Base-by-base conservation (phyloP, 2,797 vertebrate genomes). In the Tokudaia muenninki region DNA sequence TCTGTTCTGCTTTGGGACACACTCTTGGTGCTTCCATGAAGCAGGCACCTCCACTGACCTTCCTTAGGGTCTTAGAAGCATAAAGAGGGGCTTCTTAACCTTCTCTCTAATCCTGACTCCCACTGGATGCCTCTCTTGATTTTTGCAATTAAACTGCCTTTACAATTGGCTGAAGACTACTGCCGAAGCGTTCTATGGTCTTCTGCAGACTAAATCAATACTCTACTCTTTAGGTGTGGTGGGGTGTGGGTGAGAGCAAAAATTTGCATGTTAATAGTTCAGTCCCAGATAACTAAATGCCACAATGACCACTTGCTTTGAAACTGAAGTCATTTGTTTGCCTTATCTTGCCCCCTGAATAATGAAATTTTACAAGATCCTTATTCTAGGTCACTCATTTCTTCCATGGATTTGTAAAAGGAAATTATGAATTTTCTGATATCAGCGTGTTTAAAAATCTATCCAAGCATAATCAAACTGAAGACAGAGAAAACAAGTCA, bases 21-120 rank as follows among this genome's bases (percentile, higher is more conserved):
- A 63, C 65, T 90, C 67, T 87, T 83, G 91, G 90, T 97, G 94
- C 80, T 92, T 96, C 75, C 4, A 13, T 17, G 19, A 91, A 63
- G 72, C 65, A 29, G 50, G 47, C 19, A 26, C 81, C 59, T 50
- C 50, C 19, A 34, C 4, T 77, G 17, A 90, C 75, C 88, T 87
- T 6, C 4, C 82, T 94, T 81, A 83, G 9, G 47, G 9, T 50
- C 80, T 70, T 26, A 78, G 89, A 96, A 34, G 26, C 31, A 84
- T 52, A 78, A 0, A 21, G 72, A 86, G 14, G n/a, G 34, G 80
- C 24, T 52, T 80, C 26, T 16, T 24, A 1, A 14, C 55, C 34
- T 74, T 72, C 59, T 91, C 70, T 41, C 26, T 67, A 77, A 34
- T 4, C 13, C 67, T 47, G 24, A 90, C 41, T 91, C 63, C 67